Base-by-base conservation (phyloP, 1,140 invertebrate species). In the Branchinecta lynchi region DNA sequence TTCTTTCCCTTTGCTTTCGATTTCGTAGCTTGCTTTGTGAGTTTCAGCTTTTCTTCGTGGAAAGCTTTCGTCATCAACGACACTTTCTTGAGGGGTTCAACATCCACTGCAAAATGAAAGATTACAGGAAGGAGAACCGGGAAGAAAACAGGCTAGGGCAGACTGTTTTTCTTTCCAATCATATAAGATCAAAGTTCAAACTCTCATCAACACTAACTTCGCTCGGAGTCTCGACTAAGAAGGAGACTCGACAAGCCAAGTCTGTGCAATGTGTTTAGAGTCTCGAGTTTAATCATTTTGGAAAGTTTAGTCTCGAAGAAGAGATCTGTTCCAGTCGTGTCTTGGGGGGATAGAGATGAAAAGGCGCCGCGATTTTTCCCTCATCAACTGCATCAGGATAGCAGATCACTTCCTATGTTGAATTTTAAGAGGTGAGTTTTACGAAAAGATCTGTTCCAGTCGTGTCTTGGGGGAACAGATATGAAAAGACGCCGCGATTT, bases 151-250 rank as follows among this genome's bases (percentile, higher is more conserved):
- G 32, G 5, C 32, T 32, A 32, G 32, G 32, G 32, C 32, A 32
- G 5, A 32, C 32, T 32, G 32, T 32, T 32, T 60, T 12, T 60
- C 17, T 60, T 12, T 60, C 51, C 51, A 60, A 60, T 60, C 51
- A 60, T 60, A 60, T 60, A 60, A 60, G 51, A 60, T 60, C 51
- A 60, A 60, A 60, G 51, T 60, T 60, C 12, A 60, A 12, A 60
- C 51, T 60, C 51, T 60, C 51, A 60, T 60, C 12, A 20, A 60
- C 17, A 20, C 51, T 1, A 20, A 60, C 51, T 15, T 20, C 17
- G 17, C 51, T 32, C 12, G 51, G 51, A 60, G 17, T 60, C 51
- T 60, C 51, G 5, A 32, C 32, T 20, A 12, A 60, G 2, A 60
- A 20, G 51, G 51, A 60, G 51, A 60, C 51, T 60, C 51, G 6